Base-by-base conservation (phyloP, 2,888 invertebrate species). In the Erebia aethiops region DNA sequence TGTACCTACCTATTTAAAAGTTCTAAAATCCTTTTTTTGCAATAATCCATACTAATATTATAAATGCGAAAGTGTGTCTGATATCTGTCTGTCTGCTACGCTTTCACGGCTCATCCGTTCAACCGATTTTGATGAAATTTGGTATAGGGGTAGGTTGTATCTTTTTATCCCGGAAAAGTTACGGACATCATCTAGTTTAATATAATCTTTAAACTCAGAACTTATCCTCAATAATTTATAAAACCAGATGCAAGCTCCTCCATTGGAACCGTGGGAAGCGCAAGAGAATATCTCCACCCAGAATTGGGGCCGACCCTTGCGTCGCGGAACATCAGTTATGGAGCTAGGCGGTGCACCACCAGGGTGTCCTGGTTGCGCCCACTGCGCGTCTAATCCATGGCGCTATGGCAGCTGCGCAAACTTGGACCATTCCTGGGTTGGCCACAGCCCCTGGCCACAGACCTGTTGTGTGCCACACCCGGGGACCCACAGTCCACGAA, bases 351-450 rank as follows among this genome's bases (percentile, higher is more conserved):
- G 86, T 4, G 84, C 76, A 26, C 76, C 76, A n/a, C 74, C 77
- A 0, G 72, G 71, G 0, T 77, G 81, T 64, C 56, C 75, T 67
- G 74, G 88, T 79, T 79, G 82, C 77, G 26, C 78, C 11, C 79
- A 80, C 71, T 83, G 82, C 67, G 80, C 82, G 14, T 80, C 84
- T 7, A 75, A 79, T 69, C 78, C 84, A 16, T 92, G 92, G 92
- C 86, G 92, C 1, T 92, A 92, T 77, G 92, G 93, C 74, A 92
- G 92, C 81, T 91, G 92, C 77, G 92, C 90, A 69, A 88, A 85
- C 72, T 86, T 93, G 52, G 92, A 92, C 73, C 90, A 89, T 76
- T 78, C 85, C 35, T 89, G 89, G 89, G 71, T 67, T 51, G 77
- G 77, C 16, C 75, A 76, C 16, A 75, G 74, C 60, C 75, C 75